Evolutionary conservation across 1,140 invertebrate species (phyloP).

Genomic region (Drosophila gunungcola): DNA sequence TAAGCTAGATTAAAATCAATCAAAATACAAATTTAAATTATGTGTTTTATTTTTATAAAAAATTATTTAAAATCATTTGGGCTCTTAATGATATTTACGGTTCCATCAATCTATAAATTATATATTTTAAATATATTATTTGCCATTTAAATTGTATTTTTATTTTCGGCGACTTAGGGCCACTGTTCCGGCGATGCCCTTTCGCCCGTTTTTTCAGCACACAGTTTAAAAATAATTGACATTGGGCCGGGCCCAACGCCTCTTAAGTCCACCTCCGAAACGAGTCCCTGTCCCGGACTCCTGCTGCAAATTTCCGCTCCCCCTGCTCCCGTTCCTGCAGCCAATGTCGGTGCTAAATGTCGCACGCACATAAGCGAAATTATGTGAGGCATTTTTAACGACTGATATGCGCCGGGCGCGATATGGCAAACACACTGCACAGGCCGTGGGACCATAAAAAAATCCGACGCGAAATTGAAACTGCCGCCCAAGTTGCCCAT

Average conservation of each 20-base stretch:
- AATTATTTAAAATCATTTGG: too few relatives aligned
- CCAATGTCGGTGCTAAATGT: slow-evolving; percentile 67
- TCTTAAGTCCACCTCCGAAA: slow-evolving; percentile 29
- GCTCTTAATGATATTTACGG: too few relatives aligned
- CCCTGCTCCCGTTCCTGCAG: slow-evolving; percentile 9
- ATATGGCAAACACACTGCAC: slow-evolving; percentile 59
- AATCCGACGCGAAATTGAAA: slow-evolving; percentile 69
- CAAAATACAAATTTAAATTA: too few relatives aligned
- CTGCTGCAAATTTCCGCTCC: slow-evolving; percentile 3
- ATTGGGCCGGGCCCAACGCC: slow-evolving; percentile 32
- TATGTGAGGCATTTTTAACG: slow-evolving; percentile 81
- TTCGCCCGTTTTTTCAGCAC: slow-evolving; percentile 36
- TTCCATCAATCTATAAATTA: too few relatives aligned
- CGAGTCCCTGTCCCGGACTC: slow-evolving; percentile 1
- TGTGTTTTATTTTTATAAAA: too few relatives aligned
- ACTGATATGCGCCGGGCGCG: slow-evolving; percentile 61
- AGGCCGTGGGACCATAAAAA: slow-evolving; percentile 69
- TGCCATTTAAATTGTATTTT: background rate
- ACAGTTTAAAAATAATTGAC: slow-evolving; percentile 82
- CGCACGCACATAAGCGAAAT: slow-evolving; percentile 79
- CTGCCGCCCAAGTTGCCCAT: slow-evolving; percentile 37
- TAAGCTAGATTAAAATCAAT: too few relatives aligned
- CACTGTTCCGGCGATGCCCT: slow-evolving; percentile 26
- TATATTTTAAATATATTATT: background rate
- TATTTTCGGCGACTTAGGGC: slow-evolving; percentile 17